Conservation (phyloP, 92 coral and sea anemone genomes). For the Phymanthus crucifer region DNA sequence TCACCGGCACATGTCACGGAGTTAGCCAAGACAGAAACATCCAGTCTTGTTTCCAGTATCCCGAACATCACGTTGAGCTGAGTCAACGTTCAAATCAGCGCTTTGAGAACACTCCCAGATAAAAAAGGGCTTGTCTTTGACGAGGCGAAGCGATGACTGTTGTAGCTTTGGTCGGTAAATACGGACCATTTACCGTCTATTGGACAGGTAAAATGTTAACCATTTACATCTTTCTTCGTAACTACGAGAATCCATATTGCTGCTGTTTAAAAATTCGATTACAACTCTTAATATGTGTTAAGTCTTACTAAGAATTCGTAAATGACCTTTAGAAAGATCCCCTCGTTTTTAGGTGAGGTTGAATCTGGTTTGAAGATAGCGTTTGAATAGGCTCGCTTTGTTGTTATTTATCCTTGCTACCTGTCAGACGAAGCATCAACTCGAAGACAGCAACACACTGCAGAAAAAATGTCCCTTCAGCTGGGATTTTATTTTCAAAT, state of each 20-base stretch:
- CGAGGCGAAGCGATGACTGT: constrained; percentile 32
- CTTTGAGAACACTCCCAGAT: not conserved
- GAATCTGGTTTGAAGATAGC: not conserved
- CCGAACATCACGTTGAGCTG: not conserved
- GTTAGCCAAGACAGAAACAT: constrained; percentile 21
- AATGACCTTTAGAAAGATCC: not conserved
- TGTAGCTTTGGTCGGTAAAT: constrained; percentile 50
- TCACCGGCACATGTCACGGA: constrained; percentile 14
- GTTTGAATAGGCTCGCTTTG: not conserved
- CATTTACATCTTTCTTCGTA: not conserved
- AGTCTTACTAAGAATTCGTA: not conserved
- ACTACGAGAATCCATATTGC: not conserved
- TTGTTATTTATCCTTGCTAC: not conserved
- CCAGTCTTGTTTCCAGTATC: not conserved
- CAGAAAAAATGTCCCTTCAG: not conserved
- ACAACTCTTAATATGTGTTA: not conserved
- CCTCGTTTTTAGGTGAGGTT: not conserved
- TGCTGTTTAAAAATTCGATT: not conserved
- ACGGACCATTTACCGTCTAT: constrained; percentile 60
- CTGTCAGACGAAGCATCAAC: not conserved
- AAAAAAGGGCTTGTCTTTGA: not conserved
- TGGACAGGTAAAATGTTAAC: constrained; percentile 55
- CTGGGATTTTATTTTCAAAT: not conserved
- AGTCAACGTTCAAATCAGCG: not conserved
- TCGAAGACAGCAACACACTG: not conserved